phyloP scores from a whole-genome alignment of 2,113 vertebrate genomes.

The Perca schrenkii region DNA sequence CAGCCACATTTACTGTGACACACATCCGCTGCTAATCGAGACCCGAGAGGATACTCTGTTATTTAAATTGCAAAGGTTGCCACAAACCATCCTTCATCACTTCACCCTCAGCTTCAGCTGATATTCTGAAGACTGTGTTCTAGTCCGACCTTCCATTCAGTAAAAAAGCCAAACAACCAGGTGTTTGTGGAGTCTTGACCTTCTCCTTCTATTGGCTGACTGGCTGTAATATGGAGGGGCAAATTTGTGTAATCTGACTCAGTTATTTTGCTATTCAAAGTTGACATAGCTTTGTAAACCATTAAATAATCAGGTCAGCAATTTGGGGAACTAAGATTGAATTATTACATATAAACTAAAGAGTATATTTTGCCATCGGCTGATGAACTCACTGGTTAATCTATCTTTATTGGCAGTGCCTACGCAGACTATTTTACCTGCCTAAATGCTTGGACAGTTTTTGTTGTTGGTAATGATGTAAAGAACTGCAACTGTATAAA shows the following conservation, averaged over 20 bases:
- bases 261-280: neutral
- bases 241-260: neutral
- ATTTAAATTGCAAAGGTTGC: slow-evolving; percentile 29
- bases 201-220: neutral
- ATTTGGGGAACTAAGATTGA: neutral
- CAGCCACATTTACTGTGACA: neutral
- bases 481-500: neutral
- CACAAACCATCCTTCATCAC: neutral
- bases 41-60: neutral
- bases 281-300: neutral
- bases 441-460: neutral
- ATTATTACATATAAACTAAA: neutral
- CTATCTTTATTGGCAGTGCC: neutral
- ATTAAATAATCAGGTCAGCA: neutral
- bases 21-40: slow-evolving; percentile 1
- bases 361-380: neutral
- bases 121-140: neutral
- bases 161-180: neutral
- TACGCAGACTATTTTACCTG: neutral
- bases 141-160: neutral
- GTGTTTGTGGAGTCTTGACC: neutral
- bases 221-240: neutral
- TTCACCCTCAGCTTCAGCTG: neutral
- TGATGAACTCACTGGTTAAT: neutral
- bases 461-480: neutral